Base-by-base conservation (phyloP, 2,888 invertebrate genomes). In the Coenonympha arcania region DNA sequence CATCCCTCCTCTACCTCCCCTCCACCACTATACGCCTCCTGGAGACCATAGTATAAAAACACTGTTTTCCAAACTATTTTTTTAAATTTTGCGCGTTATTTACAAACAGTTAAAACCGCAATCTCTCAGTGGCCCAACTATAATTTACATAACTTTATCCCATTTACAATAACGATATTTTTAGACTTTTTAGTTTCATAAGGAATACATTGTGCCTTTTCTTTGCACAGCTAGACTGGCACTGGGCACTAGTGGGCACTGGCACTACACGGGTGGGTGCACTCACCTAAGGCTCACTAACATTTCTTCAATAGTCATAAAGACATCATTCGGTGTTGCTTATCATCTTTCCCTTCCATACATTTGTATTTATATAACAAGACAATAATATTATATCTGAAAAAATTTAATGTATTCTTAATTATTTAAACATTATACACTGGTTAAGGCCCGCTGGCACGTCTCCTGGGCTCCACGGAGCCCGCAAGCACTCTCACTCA, bases 361-460 rank as follows among this genome's bases (percentile, higher is more conserved):
- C 84, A 85, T 77, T 83, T 86, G 79, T 85, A 84, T 79, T n/a
- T 81, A 86, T 83, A 85, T 87, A 87, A 87, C 87, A 87, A 87
- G 84, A 84, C 80, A 84, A 84, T 85, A 84, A 85, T 87, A n/a
- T n/a, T n/a, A 87, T 85, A 86, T 86, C 80, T 87, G 86, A 86
- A 84, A 84, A 78, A 79, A 77, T 85, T 83, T 80, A 80, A 84
- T 84, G 81, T 82, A 79, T 79, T 72, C 83, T 81, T 85, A 83
- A 79, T 71, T 78, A 79, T 76, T n/a, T 81, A 79, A 82, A 81
- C 79, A 79, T 84, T 80, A 81, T 77, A 80, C 79, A 79, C 78
- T 81, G 85, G 80, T 79, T 79, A 77, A 77, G 77, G 74, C 82
- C 79, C 65, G 67, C 70, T 69, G 77, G 77, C 78, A 73, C 73